Evolutionary conservation across 1,140 invertebrate species (phyloP), one percentile per base, ranked within the genome.

Genomic region (Drosophila fuyamai): DNA sequence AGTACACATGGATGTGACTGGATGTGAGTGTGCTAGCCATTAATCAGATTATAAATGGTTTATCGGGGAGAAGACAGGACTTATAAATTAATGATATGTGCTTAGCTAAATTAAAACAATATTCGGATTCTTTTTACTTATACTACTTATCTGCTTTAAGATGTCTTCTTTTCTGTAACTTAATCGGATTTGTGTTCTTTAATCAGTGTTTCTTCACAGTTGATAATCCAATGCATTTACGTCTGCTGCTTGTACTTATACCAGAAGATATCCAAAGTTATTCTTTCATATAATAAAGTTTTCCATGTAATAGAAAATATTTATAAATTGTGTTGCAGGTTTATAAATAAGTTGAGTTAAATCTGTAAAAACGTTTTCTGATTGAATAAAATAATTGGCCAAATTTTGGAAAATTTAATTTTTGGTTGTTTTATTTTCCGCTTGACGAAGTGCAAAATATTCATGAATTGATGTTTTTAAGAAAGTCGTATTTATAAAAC

Each of bases 1-100:
- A 35, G 16, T 55, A 29, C 43, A 38, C 47, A 54, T 54, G n/a
- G n/a, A n/a, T n/a, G 60, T 27, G 14, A 38, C 36, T 47, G 36
- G 12, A 9, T 70, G 57, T n/a, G 40, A 48, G 57, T 38, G 63
- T 27, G 56, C 27, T 12, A 29, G 63, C 59, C 36, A 68, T 68
- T 68, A 68, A 66, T 68, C 60, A 66, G 60, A 68, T 65, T 68
- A 68, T 53, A 68, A 65, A 68, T 68, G 65, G 47, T 53, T 65
- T 68, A 68, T 44, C 47, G 38, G 12, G 0, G 7, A 10, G 29
- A 53, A 29, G 60, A 65, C 59, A 23, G 59, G 46, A 29, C 38
- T 65, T 67, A 47, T 36, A 36, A 12, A 65, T 65, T 53, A 68
- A 68, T 53, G 60, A 68, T 44, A 47, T 68, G 41, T 66, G 47